Base-by-base conservation (phyloP, 1,140 invertebrate genomes). In the Bombus huntii region DNA sequence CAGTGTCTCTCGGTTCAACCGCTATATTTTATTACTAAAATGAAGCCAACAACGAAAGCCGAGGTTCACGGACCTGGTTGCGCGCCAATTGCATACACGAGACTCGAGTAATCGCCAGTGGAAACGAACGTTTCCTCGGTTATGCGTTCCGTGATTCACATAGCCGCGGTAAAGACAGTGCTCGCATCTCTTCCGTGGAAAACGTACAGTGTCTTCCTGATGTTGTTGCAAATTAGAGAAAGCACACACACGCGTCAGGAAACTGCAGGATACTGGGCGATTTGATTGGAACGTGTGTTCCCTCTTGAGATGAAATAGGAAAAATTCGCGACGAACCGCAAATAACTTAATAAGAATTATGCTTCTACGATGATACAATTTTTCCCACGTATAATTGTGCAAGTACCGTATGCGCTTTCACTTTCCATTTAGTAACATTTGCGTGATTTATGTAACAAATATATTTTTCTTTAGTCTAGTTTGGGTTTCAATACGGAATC, bases 181-280 rank as follows among this genome's bases (percentile, higher is more conserved):
- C 59, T 28, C 4, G 39, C 37, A 39, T 6, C 22, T 34, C 74
- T 77, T 84, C 76, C 83, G 76, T 47, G 83, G 31, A 72, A 72
- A 79, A 79, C n/a, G 76, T 37, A 25, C 22, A 59, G 3, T n/a
- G 75, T 47, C 83, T 79, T 84, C 83, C 75, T 83, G 66, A 39
- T 62, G 37, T 59, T n/a, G 44, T 70, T 78, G 68, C 39, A 84
- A 79, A 84, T 84, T 84, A 79, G 83, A 84, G 83, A 84, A 84
- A 84, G 83, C 74, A 47, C 9, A 28, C 59, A n/a, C 12, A 12
- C 12, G 47, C 13, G 1, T 4, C 65, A 62, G 76, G 68, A 84
- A 79, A 71, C 75, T 25, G 25, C 22, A 25, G 47, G 18, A 25
- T 31, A 15, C 1, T 22, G 25, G 13, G 1, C 53, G 12, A 76